Conservation (phyloP, 2,113 vertebrate genomes). For the Leucopsar rothschildi region DNA sequence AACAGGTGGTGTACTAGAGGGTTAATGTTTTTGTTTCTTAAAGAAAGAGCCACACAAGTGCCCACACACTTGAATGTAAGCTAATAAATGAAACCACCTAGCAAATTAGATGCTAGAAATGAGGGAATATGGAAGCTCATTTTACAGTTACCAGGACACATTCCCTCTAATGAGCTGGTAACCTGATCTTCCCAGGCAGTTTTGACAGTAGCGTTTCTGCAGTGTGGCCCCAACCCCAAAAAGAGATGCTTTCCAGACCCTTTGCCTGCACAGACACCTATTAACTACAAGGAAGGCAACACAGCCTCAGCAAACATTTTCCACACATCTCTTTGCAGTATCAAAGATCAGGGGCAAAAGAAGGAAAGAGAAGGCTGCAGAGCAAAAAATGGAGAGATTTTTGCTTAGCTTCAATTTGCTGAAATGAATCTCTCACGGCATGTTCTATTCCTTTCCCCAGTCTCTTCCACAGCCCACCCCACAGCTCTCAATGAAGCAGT, state of each 20-base stretch:
- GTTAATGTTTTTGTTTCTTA: slow-evolving; percentile 68
- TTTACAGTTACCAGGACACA: slow-evolving; percentile 42
- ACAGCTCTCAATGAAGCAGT: neutral
- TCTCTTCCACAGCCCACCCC: neutral
- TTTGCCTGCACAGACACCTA: neutral
- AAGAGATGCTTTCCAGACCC: neutral
- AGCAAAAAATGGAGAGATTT: neutral
- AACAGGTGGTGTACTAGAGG: slow-evolving; percentile 70
- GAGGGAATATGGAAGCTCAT: slow-evolving; percentile 33
- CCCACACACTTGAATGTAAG: slow-evolving; percentile 25
- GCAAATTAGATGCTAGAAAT: slow-evolving; percentile 46
- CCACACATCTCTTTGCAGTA: neutral
- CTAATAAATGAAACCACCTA: slow-evolving; percentile 58
- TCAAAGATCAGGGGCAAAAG: neutral
- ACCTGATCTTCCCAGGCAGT: slow-evolving; percentile 42
- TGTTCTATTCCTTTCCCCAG: neutral
- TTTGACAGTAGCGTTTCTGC: neutral
- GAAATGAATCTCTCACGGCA: fast-evolving
- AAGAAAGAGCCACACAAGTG: slow-evolving; percentile 40
- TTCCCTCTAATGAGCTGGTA: slow-evolving; percentile 50
- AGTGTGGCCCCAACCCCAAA: neutral
- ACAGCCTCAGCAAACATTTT: neutral
- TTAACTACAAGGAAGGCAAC: fast-evolving
- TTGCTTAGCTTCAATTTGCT: neutral
- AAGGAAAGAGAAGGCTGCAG: neutral